Percentiles rank a stretch among this genome's conserved stretches.
These are phyloP conservation scores for Eupithecia abbreviata DNA, from an alignment of 2,888 invertebrate species.

Conservation along the genomic window DNA sequence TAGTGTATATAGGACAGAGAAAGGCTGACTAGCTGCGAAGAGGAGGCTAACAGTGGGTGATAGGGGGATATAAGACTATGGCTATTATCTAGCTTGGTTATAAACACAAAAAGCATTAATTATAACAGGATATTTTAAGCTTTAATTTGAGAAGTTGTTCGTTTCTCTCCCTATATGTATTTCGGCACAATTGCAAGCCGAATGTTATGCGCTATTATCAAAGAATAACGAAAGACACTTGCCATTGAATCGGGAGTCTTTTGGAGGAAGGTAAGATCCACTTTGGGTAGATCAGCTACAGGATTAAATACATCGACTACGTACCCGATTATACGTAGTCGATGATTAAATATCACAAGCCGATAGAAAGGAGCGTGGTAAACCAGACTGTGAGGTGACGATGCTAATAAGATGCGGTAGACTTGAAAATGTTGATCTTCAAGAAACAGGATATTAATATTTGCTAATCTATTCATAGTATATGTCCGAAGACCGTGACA, in stretches of 20 bases:
- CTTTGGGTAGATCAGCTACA: neutral
- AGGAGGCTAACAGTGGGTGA: neutral
- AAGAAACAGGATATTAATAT: constrained; percentile 5
- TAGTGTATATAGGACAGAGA: neutral
- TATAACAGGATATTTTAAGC: neutral
- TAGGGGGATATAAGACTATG: neutral
- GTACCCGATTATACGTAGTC: too few relatives aligned
- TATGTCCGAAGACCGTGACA: neutral
- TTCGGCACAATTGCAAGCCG: neutral
- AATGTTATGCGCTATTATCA: neutral
- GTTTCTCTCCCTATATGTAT: neutral
- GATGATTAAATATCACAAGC: neutral
- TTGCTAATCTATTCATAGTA: constrained; percentile 5
- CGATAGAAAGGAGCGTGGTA: neutral
- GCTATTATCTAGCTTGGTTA: neutral
- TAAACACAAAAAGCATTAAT: neutral
- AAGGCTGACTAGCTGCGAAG: neutral
- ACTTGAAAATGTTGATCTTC: neutral
- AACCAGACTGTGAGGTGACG: neutral
- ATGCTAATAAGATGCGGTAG: neutral
- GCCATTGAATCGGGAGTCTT: neutral
- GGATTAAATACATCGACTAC: too few relatives aligned
- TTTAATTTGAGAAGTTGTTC: neutral
- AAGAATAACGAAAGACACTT: neutral
- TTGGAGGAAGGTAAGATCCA: neutral